These are phyloP conservation scores for Salvelinus alpinus DNA, from an alignment of 2,113 vertebrate genomes.

Conservation along the genomic window DNA sequence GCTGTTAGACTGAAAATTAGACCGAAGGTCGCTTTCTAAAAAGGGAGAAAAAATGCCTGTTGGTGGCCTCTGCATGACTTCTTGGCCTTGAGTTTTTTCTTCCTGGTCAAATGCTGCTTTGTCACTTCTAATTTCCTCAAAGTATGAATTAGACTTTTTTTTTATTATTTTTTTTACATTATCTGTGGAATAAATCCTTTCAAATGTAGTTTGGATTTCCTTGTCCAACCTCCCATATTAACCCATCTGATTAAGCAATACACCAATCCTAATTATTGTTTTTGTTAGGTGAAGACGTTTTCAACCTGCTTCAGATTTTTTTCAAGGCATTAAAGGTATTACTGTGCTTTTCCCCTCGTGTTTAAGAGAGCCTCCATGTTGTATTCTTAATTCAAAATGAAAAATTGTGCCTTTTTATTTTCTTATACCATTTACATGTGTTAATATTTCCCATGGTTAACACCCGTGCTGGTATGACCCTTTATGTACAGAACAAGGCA, in stretches of 20 bases:
- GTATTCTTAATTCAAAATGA: constrained; percentile 69
- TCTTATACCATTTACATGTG: constrained; percentile 83
- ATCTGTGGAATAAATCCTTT: constrained; percentile 24
- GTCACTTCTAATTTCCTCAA: constrained; percentile 56
- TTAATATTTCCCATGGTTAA: constrained; percentile 83
- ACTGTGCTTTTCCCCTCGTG: constrained; percentile 82
- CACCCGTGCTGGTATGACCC: constrained; percentile 79
- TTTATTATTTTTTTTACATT: constrained; percentile 24
- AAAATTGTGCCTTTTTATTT: constrained; percentile 94
- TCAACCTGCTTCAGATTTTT: constrained; percentile 47
- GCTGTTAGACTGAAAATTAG: constrained; percentile 41
- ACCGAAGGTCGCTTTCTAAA: constrained; percentile 57
- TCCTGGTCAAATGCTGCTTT: constrained; percentile 70
- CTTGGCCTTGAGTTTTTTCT: constrained; percentile 46
- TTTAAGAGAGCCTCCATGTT: constrained; percentile 77
- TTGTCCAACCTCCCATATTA: constrained; percentile 46
- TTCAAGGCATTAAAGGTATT: constrained; percentile 96
- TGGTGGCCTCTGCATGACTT: constrained; percentile 74
- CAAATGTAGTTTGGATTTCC: constrained; percentile 35
- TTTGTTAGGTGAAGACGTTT: constrained; percentile 45
- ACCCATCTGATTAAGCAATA: constrained; percentile 72
- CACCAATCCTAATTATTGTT: constrained; percentile 46
- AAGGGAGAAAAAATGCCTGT: constrained; percentile 63
- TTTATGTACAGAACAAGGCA: constrained; percentile 82
- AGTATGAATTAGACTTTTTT: constrained; percentile 25